A percentile compares a stretch with the other conserved stretches of the same genome.
Conservation (phyloP, 2,888 invertebrate genomes). For the Andrena bucephala region DNA sequence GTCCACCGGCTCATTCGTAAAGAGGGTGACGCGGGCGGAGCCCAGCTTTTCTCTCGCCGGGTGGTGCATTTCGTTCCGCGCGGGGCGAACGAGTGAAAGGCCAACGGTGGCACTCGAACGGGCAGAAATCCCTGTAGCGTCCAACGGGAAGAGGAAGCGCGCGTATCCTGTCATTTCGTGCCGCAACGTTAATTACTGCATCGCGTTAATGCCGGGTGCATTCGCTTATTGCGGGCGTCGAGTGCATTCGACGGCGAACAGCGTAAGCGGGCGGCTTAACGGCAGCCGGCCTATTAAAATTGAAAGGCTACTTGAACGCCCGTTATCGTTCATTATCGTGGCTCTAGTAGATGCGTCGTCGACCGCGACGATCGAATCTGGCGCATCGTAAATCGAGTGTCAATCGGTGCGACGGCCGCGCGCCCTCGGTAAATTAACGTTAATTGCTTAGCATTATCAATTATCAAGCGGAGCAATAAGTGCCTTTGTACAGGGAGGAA, state of each 20-base stretch:
- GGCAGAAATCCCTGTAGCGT: neutral
- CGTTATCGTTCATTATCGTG: slow-evolving; percentile 69
- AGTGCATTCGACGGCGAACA: slow-evolving; percentile 1
- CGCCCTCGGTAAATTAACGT: slow-evolving; percentile 17
- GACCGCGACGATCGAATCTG: slow-evolving; percentile 30
- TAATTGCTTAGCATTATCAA: slow-evolving; percentile 47
- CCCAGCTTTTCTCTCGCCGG: neutral
- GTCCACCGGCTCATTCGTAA: neutral
- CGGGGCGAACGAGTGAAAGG: slow-evolving; percentile 4
- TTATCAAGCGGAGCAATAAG: slow-evolving; percentile 36
- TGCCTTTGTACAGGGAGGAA: slow-evolving; percentile 5
- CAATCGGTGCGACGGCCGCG: slow-evolving; percentile 1
- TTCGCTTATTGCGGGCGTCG: slow-evolving; percentile 17
- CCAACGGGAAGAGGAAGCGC: slow-evolving; percentile 46
- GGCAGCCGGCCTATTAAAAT: slow-evolving; percentile 55
- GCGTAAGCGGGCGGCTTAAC: slow-evolving; percentile 24
- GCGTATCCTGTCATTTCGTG: slow-evolving; percentile 53
- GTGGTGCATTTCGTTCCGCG: neutral
- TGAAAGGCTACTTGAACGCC: slow-evolving; percentile 57
- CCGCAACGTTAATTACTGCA: slow-evolving; percentile 54
- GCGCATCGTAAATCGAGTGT: slow-evolving; percentile 21
- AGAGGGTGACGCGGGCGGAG: neutral
- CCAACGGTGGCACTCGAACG: neutral
- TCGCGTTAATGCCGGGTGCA: slow-evolving; percentile 37
- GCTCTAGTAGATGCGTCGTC: slow-evolving; percentile 25